Evolutionary conservation across 2,113 vertebrate genomes (phyloP).

Genomic region (Tachysurus fulvidraco): DNA sequence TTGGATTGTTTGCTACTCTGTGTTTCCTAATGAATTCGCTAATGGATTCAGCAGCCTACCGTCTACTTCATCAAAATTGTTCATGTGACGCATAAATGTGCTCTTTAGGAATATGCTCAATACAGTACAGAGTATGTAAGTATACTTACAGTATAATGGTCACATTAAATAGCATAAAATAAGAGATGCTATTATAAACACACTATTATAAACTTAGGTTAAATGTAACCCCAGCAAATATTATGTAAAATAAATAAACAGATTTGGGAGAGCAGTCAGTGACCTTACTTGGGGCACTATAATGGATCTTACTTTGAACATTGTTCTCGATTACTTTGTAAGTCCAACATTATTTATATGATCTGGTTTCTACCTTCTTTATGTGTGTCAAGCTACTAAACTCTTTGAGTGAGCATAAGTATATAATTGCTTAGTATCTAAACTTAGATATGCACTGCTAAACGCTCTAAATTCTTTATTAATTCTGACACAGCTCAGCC

Average conservation of each 20-base stretch:
- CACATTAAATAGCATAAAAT: background rate
- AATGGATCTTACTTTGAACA: background rate
- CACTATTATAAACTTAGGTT: background rate
- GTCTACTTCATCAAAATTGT: background rate
- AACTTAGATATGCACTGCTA: background rate
- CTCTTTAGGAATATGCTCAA: background rate
- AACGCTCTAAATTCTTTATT: slow-evolving; percentile 10
- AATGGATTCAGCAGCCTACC: no score
- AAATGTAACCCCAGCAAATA: background rate
- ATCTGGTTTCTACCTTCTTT: background rate
- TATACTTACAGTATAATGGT: background rate
- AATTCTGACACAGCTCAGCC: background rate
- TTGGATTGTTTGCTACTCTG: no score
- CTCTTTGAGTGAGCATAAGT: background rate
- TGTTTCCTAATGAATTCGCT: no score
- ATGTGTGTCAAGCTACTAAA: background rate
- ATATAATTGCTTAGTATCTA: background rate
- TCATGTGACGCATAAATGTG: background rate
- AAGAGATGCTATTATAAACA: background rate
- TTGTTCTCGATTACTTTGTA: background rate
- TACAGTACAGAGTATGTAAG: background rate
- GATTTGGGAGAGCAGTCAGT: background rate
- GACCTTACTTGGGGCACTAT: background rate
- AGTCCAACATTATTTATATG: background rate
- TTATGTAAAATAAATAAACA: background rate